Base-by-base conservation (phyloP, 1,140 invertebrate genomes). In the Hylaeus anthracinus region DNA sequence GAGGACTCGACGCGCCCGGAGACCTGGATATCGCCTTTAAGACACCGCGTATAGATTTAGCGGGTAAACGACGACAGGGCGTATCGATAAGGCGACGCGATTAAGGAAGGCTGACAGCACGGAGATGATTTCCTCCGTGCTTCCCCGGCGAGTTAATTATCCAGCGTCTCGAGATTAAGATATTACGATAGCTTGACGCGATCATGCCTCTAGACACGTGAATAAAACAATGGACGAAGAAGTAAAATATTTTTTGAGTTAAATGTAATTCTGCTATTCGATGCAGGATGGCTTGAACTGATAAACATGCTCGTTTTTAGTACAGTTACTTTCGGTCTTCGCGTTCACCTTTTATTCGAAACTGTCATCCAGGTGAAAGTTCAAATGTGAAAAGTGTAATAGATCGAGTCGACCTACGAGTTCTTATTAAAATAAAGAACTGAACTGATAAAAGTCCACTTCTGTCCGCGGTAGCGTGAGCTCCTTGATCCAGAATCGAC, bases 81-180 rank as follows among this genome's bases (percentile, higher is more conserved):
- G n/a, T 53, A 65, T 60, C n/a, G 80, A 78, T 82, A 82, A 82
- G 51, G 72, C 26, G 66, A 43, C 60, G 53, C 60, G 60, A 82
- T 78, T 78, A 78, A 82, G n/a, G 60, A 37, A 60, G 56, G 55
- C 58, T 60, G 56, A 8, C 37, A 66, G 1, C n/a, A 6, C n/a
- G n/a, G 10, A 26, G 26, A 71, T 15, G 55, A 66, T 72, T 51
- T n/a, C 10, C 12, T 43, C 2, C n/a, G 56, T 48, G 37, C 41
- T 39, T 61, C 37, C 26, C 15, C 2, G 9, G 64, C 14, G 51
- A 53, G 58, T 53, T 63, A 5, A 37, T 41, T 10, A 39, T 26
- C 1, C 15, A 37, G 39, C 39, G 14, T 43, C 39, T 41, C 26
- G 39, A 26, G 63, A 41, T 41, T 5, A 14, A 64, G 14, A 43